Conservation (phyloP, 2,888 invertebrate genomes). For the Andrena dorsata region DNA sequence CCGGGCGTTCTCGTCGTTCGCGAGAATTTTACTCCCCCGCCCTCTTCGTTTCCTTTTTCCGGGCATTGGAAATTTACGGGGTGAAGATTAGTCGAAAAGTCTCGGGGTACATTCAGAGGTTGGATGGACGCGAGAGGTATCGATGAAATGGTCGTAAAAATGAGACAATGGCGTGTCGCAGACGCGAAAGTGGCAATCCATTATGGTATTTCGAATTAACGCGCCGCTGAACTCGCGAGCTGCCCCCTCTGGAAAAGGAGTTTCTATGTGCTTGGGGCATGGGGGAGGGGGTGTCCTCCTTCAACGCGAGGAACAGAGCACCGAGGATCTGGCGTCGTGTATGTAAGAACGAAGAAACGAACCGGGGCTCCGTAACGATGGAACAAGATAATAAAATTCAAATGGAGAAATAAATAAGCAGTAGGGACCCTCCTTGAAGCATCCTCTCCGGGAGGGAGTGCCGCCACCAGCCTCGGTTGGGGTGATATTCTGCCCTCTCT, state of each 20-base stretch:
- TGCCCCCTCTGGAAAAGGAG: conserved; percentile 39
- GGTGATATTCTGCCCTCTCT: conserved; percentile 71
- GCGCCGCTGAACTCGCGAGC: conserved; percentile 45
- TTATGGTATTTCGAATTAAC: conserved; percentile 55
- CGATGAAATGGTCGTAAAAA: conserved; percentile 27
- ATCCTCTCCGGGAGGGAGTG: conserved; percentile 71
- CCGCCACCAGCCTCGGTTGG: conserved; percentile 64
- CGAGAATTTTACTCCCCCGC: background rate
- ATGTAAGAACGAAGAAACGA: conserved; percentile 64
- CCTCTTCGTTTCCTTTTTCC: too few species aligned
- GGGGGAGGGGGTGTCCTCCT: conserved; percentile 16
- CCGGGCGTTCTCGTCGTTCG: conserved; percentile 7
- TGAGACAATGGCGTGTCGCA: background rate
- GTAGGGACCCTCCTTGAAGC: conserved; percentile 74
- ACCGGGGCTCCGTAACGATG: conserved; percentile 72
- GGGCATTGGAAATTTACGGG: too few species aligned
- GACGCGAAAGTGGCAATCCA: conserved; percentile 34
- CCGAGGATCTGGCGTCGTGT: conserved; percentile 24
- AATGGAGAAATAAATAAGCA: conserved; percentile 80
- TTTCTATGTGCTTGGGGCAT: conserved; percentile 2
- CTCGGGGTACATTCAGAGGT: background rate
- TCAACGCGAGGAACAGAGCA: conserved; percentile 13
- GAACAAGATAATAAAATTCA: conserved; percentile 84
- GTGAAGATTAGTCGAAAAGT: background rate
- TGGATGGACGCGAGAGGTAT: background rate